A percentile compares a stretch with the other conserved stretches of the same genome.
Conservation (phyloP, 2,113 vertebrate species). For the Scomber japonicus region DNA sequence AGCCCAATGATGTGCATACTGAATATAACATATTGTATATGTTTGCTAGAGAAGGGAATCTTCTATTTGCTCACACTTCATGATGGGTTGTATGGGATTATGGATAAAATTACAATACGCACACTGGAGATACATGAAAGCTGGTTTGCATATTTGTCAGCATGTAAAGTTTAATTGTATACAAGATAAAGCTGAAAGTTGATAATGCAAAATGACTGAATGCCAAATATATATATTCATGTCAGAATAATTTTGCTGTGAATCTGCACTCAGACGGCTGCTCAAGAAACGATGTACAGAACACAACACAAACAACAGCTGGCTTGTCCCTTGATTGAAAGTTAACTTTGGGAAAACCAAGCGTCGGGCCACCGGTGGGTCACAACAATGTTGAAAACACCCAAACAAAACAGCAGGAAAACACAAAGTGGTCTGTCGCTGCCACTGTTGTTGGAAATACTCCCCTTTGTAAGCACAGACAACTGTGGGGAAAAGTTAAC, state of each 20-base stretch:
- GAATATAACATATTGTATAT: constrained; percentile 12
- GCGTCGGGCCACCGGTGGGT: constrained; percentile 51
- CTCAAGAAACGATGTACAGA: constrained; percentile 54
- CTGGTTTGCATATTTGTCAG: constrained; percentile 7
- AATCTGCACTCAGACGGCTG: constrained; percentile 36
- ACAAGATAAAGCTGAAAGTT: constrained; percentile 5
- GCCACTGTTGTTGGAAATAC: constrained; percentile 60
- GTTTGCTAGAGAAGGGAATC: not conserved
- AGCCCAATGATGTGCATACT: constrained; percentile 39
- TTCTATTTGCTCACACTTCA: constrained; percentile 9
- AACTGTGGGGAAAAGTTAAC: constrained; percentile 79
- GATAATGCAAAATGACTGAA: constrained; percentile 18
- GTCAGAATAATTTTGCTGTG: constrained; percentile 19
- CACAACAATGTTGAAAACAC: constrained; percentile 69
- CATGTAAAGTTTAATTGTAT: constrained; percentile 16
- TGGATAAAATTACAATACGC: constrained; percentile 14
- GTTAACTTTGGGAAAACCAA: constrained; percentile 74
- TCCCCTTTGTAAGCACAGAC: constrained; percentile 68
- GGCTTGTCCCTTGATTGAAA: constrained; percentile 74
- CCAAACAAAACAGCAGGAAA: constrained; percentile 73
- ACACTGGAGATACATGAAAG: constrained; percentile 10
- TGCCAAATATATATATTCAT: constrained; percentile 32
- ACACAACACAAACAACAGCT: constrained; percentile 72
- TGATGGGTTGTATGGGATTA: constrained; percentile 4
- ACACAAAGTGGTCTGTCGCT: constrained; percentile 49